These are phyloP conservation scores for Gambusia yucatana DNA, from an alignment of 2,797 vertebrate genomes.

Conservation along the genomic window DNA sequence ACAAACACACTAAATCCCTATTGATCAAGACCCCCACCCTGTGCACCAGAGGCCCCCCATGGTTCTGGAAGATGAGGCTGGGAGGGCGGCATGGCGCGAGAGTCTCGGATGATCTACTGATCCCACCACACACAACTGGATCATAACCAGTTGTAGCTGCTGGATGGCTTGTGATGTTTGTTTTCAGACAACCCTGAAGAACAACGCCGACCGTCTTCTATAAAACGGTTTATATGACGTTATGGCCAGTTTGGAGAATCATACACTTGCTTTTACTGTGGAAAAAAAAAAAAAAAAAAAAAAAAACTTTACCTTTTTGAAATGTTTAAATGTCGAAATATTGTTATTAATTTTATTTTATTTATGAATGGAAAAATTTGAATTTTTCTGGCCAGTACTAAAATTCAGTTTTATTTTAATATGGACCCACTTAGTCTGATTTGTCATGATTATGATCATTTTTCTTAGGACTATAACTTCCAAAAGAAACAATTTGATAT, in stretches of 20 bases:
- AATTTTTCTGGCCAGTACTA: not conserved
- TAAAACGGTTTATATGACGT: not conserved
- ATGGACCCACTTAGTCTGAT: not conserved
- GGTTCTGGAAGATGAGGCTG: conserved; percentile 58
- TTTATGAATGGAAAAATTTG: too few relatives aligned
- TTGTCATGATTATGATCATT: not conserved
- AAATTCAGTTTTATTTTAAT: not conserved
- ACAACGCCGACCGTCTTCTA: not conserved
- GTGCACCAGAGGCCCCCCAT: conserved; percentile 52
- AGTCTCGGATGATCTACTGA: conserved; percentile 76
- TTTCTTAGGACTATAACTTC: not conserved
- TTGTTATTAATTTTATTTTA: not conserved
- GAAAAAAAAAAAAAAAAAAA: not conserved
- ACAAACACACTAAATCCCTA: conserved; percentile 77
- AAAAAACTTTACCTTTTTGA: not conserved
- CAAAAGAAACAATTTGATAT: not conserved
- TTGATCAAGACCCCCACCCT: conserved; percentile 71
- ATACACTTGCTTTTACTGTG: not conserved
- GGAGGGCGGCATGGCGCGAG: conserved; percentile 62
- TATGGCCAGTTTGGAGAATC: not conserved
- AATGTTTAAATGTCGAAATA: not conserved
- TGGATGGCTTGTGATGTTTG: conserved; percentile 56
- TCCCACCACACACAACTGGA: conserved; percentile 78
- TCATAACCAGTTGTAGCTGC: conserved; percentile 74
- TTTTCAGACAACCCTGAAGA: conserved; percentile 10